Base-by-base conservation (phyloP, 2,888 invertebrate genomes). In the Drosophila tanythrix region DNA sequence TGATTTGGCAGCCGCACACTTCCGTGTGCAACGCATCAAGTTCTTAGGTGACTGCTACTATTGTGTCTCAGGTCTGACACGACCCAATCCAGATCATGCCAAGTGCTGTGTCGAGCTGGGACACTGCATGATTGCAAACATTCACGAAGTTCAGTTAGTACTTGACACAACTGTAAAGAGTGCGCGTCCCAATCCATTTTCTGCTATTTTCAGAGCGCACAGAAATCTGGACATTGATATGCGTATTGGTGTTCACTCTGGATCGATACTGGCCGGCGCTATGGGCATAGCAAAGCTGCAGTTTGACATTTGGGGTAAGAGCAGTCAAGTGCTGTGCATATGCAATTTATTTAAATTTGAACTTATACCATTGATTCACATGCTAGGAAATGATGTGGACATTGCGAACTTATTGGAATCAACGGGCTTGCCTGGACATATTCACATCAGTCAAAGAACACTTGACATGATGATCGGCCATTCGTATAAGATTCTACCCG, bases 371-470 rank as follows among this genome's bases (percentile, higher is more conserved):
- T 5, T 7, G 7, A 25, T 21, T n/a, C 25, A 0, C 5, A 5
- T 40, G 11, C 2, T 48, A 83, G 82, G 82, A 86, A 95, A 95
- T 73, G 99, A 99, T 93, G 99, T 97, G 11, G 96, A 97, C 25
- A 97, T 98, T 86, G 99, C 99, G 0, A 98, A 98, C 93, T 96
- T 96, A 91, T 97, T 99, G 96, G 99, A 99, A 92, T 96, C 97
- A 46, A 96, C 97, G 0, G 99, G 99, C 3, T 94, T 95, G 82
- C 95, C 98, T 0, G 99, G 98, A 95, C 96, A 96, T 92, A 96
- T 98, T 0, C 98, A 98, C 92, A 95, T 98, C 13, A 98, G 98
- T 1, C 95, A 95, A 82, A 95, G 96, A 91, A 98, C 97, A 0
- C 94, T 96, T 70, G 94, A 96, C 62, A 94, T 96, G 61, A 93